phyloP scores from a whole-genome alignment of 2,797 vertebrate species.

The Lacerta agilis region DNA sequence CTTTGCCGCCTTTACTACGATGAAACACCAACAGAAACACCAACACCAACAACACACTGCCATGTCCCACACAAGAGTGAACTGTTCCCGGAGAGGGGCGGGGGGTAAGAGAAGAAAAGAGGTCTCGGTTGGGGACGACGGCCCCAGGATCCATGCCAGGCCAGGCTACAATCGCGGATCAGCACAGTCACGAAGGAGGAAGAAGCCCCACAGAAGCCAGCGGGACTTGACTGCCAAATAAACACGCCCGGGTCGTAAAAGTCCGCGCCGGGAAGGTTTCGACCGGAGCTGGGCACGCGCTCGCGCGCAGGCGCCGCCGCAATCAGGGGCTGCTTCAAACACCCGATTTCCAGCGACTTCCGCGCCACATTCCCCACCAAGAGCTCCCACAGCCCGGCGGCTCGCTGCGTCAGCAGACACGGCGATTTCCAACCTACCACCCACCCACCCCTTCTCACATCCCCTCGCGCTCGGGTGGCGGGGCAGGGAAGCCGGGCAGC shows the following conservation, averaged over 20 bases:
- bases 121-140: neutral
- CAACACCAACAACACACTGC: neutral
- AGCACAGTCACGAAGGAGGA: too few species aligned
- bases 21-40: neutral
- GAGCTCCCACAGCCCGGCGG: neutral
- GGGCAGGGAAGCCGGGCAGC: neutral
- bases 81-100: neutral
- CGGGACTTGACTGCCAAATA: neutral
- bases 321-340: neutral
- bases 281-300: neutral
- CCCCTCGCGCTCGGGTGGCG: too few species aligned
- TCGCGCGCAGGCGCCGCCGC: neutral
- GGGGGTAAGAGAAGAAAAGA: neutral
- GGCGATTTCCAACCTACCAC: too few species aligned
- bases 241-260: neutral
- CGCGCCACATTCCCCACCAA: neutral
- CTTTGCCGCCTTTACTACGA: neutral
- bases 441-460: too few species aligned
- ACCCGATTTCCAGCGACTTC: neutral
- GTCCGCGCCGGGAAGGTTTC: neutral
- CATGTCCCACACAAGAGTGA: neutral
- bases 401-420: neutral
- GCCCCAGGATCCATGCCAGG: neutral
- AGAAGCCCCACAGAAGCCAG: neutral
- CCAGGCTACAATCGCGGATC: too few species aligned